Evolutionary conservation across 2,113 vertebrate genomes (phyloP), one percentile per base, ranked within the genome.

Genomic region (Melanerpes formicivorus): DNA sequence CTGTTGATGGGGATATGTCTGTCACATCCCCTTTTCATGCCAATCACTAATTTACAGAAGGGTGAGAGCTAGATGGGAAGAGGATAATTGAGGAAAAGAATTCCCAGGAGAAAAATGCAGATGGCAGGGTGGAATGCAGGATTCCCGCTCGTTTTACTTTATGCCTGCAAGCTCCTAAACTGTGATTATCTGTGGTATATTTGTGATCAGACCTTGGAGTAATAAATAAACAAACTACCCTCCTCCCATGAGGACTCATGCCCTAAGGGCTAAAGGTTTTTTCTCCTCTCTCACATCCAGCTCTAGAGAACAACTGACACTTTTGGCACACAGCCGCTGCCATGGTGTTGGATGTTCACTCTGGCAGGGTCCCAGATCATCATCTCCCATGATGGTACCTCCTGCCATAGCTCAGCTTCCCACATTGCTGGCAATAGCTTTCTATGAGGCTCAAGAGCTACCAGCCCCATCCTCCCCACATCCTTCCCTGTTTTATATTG

Each of bases 101-200:
- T 32, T 80, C 58, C 58, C 27, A 54, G 37, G 14, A 75, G 56
- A 71, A 80, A 66, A 80, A 52, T 30, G 16, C 12, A 77, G 42
- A 52, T 30, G 26, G 8, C 6, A 44, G 42, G n/a, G 25, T 48
- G 11, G 62, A 65, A 52, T 0, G 0, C 29, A 63, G n/a, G 54
- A 52, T 76, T 87, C 21, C n/a, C 32, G 5, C 50, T 46, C 81
- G 58, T 27, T 62, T 60, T 40, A 18, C 40, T 42, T 56, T 29
- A 9, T 72, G 48, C 26, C 37, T 37, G 16, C 14, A 29, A 19
- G 32, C 32, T 65, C 70, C 32, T 11, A 4, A 26, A 22, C 9
- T 42, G 29, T 18, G 6, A 42, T 79, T 56, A 48, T 50, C 44
- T 27, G 3, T 4, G 4, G 26, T 22, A 84, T 60, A 4, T 67